A percentile compares a stretch with the other conserved stretches of the same genome.
Conservation (phyloP, 2,888 invertebrate species). For the Drosophila pegasa region DNA sequence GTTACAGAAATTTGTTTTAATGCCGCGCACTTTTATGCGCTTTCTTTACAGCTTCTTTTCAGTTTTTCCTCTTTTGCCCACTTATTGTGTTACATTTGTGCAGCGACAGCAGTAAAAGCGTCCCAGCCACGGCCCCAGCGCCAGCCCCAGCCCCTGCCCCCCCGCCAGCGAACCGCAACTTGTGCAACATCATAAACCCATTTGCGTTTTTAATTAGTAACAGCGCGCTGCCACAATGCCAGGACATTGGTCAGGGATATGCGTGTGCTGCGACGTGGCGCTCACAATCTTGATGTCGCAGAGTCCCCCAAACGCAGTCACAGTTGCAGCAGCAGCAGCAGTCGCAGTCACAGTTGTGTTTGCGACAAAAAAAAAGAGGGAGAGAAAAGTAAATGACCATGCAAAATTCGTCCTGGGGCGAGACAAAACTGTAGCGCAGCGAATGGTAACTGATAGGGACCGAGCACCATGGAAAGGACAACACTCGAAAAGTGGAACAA, state of each 20-base stretch:
- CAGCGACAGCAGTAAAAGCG: slow-evolving; percentile 72
- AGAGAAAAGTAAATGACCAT: slow-evolving; percentile 67
- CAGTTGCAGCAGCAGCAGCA: slow-evolving; percentile 5
- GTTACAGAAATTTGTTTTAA: slow-evolving; percentile 73
- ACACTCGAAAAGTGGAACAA: slow-evolving; percentile 67
- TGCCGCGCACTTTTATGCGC: slow-evolving; percentile 68
- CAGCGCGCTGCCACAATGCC: slow-evolving; percentile 59
- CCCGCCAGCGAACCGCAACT: slow-evolving; percentile 65
- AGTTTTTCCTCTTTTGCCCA: slow-evolving; percentile 24
- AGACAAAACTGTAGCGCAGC: slow-evolving; percentile 43
- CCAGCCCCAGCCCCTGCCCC: neutral
- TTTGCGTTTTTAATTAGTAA: slow-evolving; percentile 81
- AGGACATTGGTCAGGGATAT: slow-evolving; percentile 56
- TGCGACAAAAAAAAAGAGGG: slow-evolving; percentile 6
- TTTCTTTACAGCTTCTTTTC: slow-evolving; percentile 75
- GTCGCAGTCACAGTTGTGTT: slow-evolving; percentile 5
- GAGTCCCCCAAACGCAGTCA: slow-evolving; percentile 13
- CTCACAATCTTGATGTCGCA: slow-evolving; percentile 60
- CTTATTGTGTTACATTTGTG: slow-evolving; percentile 68
- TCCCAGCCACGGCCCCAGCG: neutral
- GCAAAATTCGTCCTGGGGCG: slow-evolving; percentile 60
- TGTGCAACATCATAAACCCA: slow-evolving; percentile 81
- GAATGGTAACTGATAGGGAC: slow-evolving; percentile 43
- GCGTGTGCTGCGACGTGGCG: slow-evolving; percentile 29
- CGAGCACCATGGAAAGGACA: slow-evolving; percentile 7